Base-by-base conservation (phyloP, 2,888 invertebrate genomes). In the Stenotaenia linearis region DNA sequence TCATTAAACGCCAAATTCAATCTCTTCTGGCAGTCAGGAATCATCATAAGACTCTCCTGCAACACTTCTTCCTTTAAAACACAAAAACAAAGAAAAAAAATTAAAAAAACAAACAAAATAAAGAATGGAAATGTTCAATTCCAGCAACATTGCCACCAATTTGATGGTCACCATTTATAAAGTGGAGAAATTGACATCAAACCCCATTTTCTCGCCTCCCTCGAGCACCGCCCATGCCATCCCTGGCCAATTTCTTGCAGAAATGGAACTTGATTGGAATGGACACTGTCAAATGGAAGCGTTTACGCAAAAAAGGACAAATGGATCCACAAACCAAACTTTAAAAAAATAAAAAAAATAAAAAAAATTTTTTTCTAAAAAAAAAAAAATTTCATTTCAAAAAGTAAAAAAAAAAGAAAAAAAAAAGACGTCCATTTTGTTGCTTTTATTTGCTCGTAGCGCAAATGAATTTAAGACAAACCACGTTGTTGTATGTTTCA, bases 1-100 rank as follows among this genome's bases (percentile, higher is more conserved):
- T 95, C 93, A 56, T 91, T 90, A 83, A 88, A 91, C 56, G 96
- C 96, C 28, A 91, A 92, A 69, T 89, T 88, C 81, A 90, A 89
- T 87, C 95, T 90, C 83, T 94, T 90, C 84, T 93, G 91, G 84
- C 95, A 93, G 85, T 97, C 96, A 1, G 96, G 96, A 80, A 97
- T 90, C 95, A 97, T 96, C 93, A 95, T 94, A 84, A 93, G 87
- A 15, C 92, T 91, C 86, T 97, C 97, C 84, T 93, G 92, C 56
- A 96, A 88, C 0, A 96, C 95, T 87, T 96, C 96, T 84, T 93
- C 92, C 86, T 96, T 94, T 28, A 74, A 40, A 81, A 80, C 35
- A n/a, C n/a, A n/a, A n/a, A n/a, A n/a, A n/a, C n/a, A n/a, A n/a
- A n/a, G n/a, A 76, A 21, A 32, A 21, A 76, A n/a, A 28, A 69